Base-by-base conservation (phyloP, 2,113 vertebrate species). In the Ophiodon elongatus region DNA sequence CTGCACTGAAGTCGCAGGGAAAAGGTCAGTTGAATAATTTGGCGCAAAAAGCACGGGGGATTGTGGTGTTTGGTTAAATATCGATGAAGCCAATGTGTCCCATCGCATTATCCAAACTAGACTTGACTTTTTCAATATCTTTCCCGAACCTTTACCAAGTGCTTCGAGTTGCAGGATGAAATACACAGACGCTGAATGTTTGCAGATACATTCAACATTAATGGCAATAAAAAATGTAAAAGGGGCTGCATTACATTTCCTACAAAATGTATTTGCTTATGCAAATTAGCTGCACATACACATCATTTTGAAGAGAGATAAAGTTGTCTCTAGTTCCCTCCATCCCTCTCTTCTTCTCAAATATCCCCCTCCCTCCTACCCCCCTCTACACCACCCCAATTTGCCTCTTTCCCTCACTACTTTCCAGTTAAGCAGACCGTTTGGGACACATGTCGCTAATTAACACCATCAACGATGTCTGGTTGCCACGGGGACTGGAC, bases 391-490 rank as follows among this genome's bases (percentile, higher is more conserved):
- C 67, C 2, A 2, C 23, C 66, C 66, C 59, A 4, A 27, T 76
- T 66, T 60, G 29, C 79, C 75, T 67, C 63, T 15, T 59, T 64
- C 67, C 19, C 39, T 29, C 39, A 54, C 39, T 9, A 33, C 69
- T 63, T 54, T 76, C n/a, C 39, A 50, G 73, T 73, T 64, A 65
- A 77, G n/a, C 50, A 56, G 75, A 69, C 82, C 57, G n/a, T 74
- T 73, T 52, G 84, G 82, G 89, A 91, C 88, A 91, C 85, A 69
- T 82, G 84, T 84, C 4, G 56, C 79, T 83, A 91, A 93, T 94
- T 89, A 93, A 90, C 91, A 85, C 64, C 67, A 54, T 88, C 77
- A 81, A 73, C 7, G 76, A 81, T n/a, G 77, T 79, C 80, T 65
- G 35, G 87, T 76, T 82, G 87, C 77, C 87, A 81, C 33, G 9